Conservation (phyloP, 2,888 invertebrate species). For the Orgyia antiqua region DNA sequence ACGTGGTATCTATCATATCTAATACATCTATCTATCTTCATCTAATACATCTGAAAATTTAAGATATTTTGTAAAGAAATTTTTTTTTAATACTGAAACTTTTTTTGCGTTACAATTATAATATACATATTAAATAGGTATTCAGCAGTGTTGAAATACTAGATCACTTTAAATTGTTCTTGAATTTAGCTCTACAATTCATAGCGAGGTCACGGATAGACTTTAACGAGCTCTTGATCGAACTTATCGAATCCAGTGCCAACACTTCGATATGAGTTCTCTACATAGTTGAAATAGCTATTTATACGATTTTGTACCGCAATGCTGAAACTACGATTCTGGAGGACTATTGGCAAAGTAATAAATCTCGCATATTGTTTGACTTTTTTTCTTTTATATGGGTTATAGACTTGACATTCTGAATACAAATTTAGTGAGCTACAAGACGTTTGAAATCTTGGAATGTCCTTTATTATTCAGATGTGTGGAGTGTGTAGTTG, state of each 20-base stretch:
- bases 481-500: slow-evolving; percentile 20
- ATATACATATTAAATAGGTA: too few species aligned
- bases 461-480: slow-evolving; percentile 16
- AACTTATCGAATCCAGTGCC: slow-evolving; percentile 30
- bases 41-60: too few species aligned
- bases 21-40: too few species aligned
- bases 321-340: slow-evolving; percentile 30
- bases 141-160: too few species aligned
- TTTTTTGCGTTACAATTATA: too few species aligned
- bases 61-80: too few species aligned
- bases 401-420: too few species aligned
- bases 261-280: slow-evolving; percentile 25
- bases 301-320: slow-evolving; percentile 25
- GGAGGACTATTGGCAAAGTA: slow-evolving; percentile 31
- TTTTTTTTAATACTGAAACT: too few species aligned
- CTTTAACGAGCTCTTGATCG: slow-evolving; percentile 34
- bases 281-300: slow-evolving; percentile 16
- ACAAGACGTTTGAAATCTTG: too few species aligned
- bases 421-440: too few species aligned
- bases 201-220: slow-evolving; percentile 19
- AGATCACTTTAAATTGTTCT: too few species aligned
- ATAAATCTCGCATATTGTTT: slow-evolving; percentile 33
- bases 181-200: slow-evolving; percentile 15
- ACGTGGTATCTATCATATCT: too few species aligned
- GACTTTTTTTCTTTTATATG: slow-evolving; percentile 11